Conservation (phyloP, 2,888 invertebrate species). For the Antitype chi region DNA sequence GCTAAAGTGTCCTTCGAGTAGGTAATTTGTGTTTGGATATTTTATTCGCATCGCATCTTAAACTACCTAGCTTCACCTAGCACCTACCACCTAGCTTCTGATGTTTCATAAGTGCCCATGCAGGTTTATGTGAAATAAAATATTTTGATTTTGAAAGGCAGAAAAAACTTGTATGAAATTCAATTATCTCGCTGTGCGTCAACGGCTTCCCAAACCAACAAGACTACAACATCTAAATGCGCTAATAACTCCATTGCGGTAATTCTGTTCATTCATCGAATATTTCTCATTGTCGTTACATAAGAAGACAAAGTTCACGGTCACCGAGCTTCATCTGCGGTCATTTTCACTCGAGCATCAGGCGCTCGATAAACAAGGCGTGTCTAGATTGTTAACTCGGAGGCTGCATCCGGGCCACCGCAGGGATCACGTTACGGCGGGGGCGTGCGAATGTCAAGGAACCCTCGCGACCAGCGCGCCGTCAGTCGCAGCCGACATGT, state of each 20-base stretch:
- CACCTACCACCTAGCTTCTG: too few relatives aligned
- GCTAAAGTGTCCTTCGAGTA: slow-evolving; percentile 40
- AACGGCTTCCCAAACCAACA: slow-evolving; percentile 13
- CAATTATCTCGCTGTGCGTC: slow-evolving; percentile 12
- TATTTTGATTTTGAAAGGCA: too few relatives aligned
- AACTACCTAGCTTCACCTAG: too few relatives aligned
- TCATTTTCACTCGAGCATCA: slow-evolving; percentile 80
- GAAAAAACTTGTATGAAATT: background rate
- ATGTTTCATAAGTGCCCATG: too few relatives aligned
- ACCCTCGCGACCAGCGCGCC: slow-evolving; percentile 77
- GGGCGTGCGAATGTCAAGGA: slow-evolving; percentile 90
- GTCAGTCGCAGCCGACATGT: slow-evolving; percentile 86
- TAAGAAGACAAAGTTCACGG: slow-evolving; percentile 87
- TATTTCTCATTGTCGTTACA: slow-evolving; percentile 77
- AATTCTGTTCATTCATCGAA: slow-evolving; percentile 74
- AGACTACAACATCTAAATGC: slow-evolving; percentile 46
- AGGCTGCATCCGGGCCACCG: slow-evolving; percentile 89
- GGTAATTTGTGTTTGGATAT: slow-evolving; percentile 29
- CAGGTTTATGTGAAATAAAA: too few relatives aligned
- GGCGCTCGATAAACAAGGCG: slow-evolving; percentile 82
- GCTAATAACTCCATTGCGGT: slow-evolving; percentile 55
- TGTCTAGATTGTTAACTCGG: slow-evolving; percentile 86
- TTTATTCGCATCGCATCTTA: slow-evolving; percentile 16
- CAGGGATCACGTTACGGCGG: slow-evolving; percentile 84
- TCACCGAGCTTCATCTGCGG: slow-evolving; percentile 75